phyloP scores from a whole-genome alignment of 2,888 invertebrate genomes.

The Tenthredo scrophulariae region DNA sequence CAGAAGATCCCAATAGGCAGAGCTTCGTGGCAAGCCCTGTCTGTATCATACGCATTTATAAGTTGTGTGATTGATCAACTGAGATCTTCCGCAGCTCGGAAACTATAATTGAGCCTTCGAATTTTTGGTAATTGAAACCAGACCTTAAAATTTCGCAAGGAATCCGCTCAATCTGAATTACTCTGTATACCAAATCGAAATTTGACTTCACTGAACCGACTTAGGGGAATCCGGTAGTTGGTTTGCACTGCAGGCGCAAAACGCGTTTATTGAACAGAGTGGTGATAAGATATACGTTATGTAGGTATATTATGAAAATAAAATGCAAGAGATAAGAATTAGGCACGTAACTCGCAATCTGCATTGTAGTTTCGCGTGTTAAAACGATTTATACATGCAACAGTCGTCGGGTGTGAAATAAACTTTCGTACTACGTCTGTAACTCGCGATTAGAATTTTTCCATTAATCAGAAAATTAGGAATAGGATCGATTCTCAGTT shows the following conservation, averaged over 20 bases:
- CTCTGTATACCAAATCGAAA: neutral
- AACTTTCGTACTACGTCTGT: neutral
- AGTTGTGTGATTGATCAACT: too few species aligned
- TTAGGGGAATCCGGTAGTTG: neutral
- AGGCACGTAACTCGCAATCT: neutral
- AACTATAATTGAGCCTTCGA: too few species aligned
- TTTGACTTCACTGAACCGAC: neutral
- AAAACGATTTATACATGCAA: neutral
- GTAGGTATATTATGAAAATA: neutral
- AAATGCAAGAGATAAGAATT: neutral
- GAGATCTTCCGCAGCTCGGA: too few species aligned
- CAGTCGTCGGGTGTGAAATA: neutral
- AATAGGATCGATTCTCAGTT: too few species aligned
- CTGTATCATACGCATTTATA: too few species aligned
- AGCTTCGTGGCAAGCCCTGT: too few species aligned
- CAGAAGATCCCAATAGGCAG: too few species aligned
- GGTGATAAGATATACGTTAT: neutral
- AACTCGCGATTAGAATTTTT: neutral
- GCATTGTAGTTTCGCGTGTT: neutral
- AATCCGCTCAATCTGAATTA: too few species aligned
- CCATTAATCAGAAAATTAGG: too few species aligned
- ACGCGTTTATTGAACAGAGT: neutral
- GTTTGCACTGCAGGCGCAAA: neutral
- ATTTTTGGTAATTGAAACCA: too few species aligned
- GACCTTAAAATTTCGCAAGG: too few species aligned